Conservation (phyloP, 2,797 vertebrate species). For the Phaenicophaeus curvirostris region DNA sequence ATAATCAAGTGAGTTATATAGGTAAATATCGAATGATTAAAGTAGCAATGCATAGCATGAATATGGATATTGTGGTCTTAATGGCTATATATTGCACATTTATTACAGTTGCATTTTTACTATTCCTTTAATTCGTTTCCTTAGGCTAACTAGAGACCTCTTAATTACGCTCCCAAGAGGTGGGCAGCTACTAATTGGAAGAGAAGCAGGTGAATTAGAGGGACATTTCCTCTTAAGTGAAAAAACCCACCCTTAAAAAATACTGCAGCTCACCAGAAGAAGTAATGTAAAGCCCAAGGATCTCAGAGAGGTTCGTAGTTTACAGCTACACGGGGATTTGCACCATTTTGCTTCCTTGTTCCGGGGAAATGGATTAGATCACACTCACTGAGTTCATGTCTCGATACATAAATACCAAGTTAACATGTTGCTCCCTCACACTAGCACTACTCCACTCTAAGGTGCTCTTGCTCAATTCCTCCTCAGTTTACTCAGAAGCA, state of each 20-base stretch:
- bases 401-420: background rate
- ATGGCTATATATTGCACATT: constrained; percentile 47
- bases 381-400: background rate
- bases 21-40: constrained; percentile 42
- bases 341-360: background rate
- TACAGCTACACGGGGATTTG: background rate
- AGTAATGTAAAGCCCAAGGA: background rate
- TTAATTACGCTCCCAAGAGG: constrained; percentile 76
- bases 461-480: background rate
- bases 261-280: constrained; percentile 29
- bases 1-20: constrained; percentile 42
- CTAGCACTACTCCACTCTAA: background rate
- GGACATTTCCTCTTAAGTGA: constrained; percentile 59
- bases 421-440: fast-evolving
- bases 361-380: background rate
- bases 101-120: constrained; percentile 65
- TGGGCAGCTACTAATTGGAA: constrained; percentile 73
- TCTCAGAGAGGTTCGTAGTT: background rate
- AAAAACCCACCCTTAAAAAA: constrained; percentile 10
- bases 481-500: background rate
- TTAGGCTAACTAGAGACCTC: constrained; percentile 71
- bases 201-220: constrained; percentile 74
- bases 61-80: constrained; percentile 62
- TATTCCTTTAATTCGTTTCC: constrained; percentile 75
- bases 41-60: constrained; percentile 18